phyloP scores from a whole-genome alignment of 1,140 invertebrate genomes.

The Atta cephalotes region DNA sequence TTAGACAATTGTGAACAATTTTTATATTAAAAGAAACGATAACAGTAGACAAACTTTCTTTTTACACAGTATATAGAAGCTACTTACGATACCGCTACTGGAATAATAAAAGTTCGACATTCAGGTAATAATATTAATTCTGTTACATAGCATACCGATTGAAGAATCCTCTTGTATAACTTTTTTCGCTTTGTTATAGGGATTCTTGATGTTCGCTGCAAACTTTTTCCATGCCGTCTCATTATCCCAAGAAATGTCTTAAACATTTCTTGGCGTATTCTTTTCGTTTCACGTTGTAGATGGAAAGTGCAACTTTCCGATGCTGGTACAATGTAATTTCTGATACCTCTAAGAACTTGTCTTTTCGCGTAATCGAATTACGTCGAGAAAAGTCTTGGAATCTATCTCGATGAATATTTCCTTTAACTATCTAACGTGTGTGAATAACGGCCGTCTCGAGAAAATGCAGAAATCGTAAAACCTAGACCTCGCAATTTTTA shows the following conservation, averaged over 20 bases:
- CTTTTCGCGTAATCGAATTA: constrained; percentile 58
- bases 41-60: constrained; percentile 15
- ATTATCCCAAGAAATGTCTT: constrained; percentile 55
- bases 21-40: constrained; percentile 5
- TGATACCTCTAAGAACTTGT: constrained; percentile 54
- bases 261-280: constrained; percentile 40
- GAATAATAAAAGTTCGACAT: constrained; percentile 53
- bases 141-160: constrained; percentile 43
- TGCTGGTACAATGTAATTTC: constrained; percentile 40
- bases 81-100: constrained; percentile 33
- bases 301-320: constrained; percentile 44
- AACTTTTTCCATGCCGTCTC: constrained; percentile 56
- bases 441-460: constrained; percentile 38
- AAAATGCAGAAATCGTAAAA: constrained; percentile 35
- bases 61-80: constrained; percentile 5
- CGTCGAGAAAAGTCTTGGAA: constrained; percentile 21
- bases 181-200: constrained; percentile 58
- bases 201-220: constrained; percentile 47
- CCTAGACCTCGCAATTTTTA: constrained; percentile 30
- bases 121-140: constrained; percentile 47
- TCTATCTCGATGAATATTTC: constrained; percentile 45
- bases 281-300: constrained; percentile 36
- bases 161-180: constrained; percentile 37
- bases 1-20: constrained; percentile 12
- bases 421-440: constrained; percentile 37